Evolutionary conservation across 2,113 vertebrate species (phyloP), one percentile per base, ranked within the genome.

Genomic region (Cyprinodon variegatus): DNA sequence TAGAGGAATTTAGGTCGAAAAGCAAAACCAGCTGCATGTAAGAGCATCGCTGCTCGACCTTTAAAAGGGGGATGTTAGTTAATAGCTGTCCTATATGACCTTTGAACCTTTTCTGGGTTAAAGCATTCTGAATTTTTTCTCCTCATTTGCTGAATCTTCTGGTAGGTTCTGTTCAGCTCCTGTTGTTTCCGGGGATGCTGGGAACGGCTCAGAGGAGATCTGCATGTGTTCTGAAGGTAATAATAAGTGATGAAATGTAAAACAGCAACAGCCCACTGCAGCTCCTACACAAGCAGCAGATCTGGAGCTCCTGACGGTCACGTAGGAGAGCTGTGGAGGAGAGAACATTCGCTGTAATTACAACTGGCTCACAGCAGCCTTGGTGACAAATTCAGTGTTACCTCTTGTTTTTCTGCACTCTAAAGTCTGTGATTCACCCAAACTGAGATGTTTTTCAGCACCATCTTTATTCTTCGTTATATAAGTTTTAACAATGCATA

Each of bases 1-100:
- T 76, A 81, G 87, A 65, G 60, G 46, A 53, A 62, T 84, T 77
- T 79, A 48, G 61, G 59, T 36, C 4, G 40, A 65, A 63, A 73
- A 45, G 11, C 9, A 46, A 57, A 79, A 78, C 9, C 53, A 72
- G 17, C n/a, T 3, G 57, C 50, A 67, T 50, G 72, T 65, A 5
- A 5, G 61, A 41, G 61, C 36, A 6, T 57, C 1, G 9, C 9
- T 45, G 43, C 9, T 11, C 2, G 6, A 7, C 9, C 43, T 45
- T 45, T 11, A 45, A 7, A 8, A 7, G 5, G 9, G 4, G 41
- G 41, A 41, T 41, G 41, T 29, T 29, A 29, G 29, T 29, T 29
- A 29, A 29, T 29, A 29, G 29, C 29, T 45, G 17, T 57, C 50
- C 17, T 57, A 2, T 9, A 17, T 3, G 50, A 57, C 50, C 50